Evolutionary conservation across 2,888 invertebrate genomes (phyloP).

Genomic region (Dasypolia templi): DNA sequence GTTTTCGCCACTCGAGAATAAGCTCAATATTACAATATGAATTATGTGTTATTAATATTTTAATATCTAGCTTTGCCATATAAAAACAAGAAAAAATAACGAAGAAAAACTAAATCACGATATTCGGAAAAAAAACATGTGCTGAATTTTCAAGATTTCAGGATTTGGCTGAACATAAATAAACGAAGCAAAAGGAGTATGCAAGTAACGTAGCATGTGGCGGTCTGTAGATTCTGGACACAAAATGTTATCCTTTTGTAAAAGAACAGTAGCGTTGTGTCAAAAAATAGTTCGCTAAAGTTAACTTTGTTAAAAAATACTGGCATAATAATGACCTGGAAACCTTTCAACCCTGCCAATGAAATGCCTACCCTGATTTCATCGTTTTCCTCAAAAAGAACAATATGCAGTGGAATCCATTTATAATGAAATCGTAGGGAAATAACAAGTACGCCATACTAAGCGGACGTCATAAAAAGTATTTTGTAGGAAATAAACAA

Average conservation of each 20-base stretch:
- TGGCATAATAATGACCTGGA: background rate
- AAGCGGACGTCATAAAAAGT: no score
- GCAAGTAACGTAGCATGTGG: background rate
- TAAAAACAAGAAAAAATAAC: background rate
- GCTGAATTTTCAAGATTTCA: background rate
- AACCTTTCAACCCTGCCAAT: background rate
- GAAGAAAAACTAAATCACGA: background rate
- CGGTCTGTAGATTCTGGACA: background rate
- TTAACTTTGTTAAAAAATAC: no score
- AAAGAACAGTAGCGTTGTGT: background rate
- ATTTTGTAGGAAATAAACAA: no score
- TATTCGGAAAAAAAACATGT: background rate
- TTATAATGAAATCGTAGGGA: no score
- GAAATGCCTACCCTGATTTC: background rate
- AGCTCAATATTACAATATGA: no score
- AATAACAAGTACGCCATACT: no score
- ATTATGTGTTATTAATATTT: no score
- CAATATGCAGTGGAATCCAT: no score
- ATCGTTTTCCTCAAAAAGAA: slow-evolving; percentile 9
- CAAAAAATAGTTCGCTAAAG: background rate
- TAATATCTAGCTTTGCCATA: background rate
- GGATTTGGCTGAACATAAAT: background rate
- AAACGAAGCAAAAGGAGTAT: background rate
- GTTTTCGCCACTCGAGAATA: background rate
- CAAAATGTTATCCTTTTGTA: background rate